Evolutionary conservation across 1,140 invertebrate genomes (phyloP), one percentile per base, ranked within the genome.

Genomic region (Sycophila sp.): DNA sequence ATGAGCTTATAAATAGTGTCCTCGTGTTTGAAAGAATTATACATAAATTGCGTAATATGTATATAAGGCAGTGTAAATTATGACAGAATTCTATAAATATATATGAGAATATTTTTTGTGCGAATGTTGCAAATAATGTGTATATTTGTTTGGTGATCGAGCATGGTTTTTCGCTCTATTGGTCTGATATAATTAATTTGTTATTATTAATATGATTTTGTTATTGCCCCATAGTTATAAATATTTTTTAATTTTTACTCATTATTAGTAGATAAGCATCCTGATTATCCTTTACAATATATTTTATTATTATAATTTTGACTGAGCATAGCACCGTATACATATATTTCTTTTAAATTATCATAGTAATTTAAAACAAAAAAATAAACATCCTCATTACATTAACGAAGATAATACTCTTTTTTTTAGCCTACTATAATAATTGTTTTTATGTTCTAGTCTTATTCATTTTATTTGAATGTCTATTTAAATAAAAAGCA

Each of bases 1-100:
- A 34, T 56, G 51, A 63, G 49, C 60, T 70, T 63, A 34, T 42
- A 62, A 59, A 62, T 56, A 56, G 28, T 55, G 22, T 63, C 49
- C 59, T 56, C 51, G 32, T 4, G 63, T 49, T 42, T 36, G 8
- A 36, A 32, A 53, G 19, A 69, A 11, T 62, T 53, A 40, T 45
- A 69, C 32, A 68, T 36, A 62, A 69, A 49, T n/a, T 62, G 47
- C 42, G 32, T 62, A 59, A 78, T 81, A 81, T 85, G 81, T 86
- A 85, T 85, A 85, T 85, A 86, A 79, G 58, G 65, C 72, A 77
- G 74, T 86, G 81, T 85, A 86, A 78, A 85, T 86, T 84, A 78
- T 77, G 76, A 71, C 76, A 73, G 73, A 76, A 78, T 78, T 78
- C 74, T 63, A 63, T 34, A 83, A 84, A 85, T 84, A 85, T 85